These are phyloP conservation scores for Ischnus inquisitorius DNA, from an alignment of 2,888 invertebrate species.

Conservation along the genomic window DNA sequence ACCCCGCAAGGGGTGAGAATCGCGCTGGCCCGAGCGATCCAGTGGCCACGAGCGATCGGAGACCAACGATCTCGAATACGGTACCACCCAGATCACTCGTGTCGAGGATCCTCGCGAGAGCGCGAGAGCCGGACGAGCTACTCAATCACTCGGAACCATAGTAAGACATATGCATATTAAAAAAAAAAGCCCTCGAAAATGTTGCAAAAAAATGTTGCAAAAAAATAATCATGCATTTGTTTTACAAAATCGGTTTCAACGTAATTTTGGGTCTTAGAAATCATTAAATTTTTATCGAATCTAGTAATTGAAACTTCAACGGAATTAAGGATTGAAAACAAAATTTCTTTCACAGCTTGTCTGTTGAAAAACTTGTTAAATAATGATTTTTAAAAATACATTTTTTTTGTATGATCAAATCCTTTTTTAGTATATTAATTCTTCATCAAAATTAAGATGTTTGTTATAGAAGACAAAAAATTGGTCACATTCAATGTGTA, in stretches of 20 bases:
- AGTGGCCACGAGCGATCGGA: constrained; percentile 59
- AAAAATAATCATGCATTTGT: no score
- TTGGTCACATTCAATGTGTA: no score
- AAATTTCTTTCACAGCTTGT: not conserved
- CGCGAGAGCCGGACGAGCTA: constrained; percentile 81
- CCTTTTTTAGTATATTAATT: not conserved
- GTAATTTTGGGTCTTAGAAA: no score
- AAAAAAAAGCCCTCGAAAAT: not conserved
- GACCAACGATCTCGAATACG: constrained; percentile 64
- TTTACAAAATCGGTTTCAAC: no score
- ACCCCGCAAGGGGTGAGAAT: constrained; percentile 77
- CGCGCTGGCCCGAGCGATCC: constrained; percentile 67
- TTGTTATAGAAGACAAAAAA: no score
- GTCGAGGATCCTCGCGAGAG: constrained; percentile 81
- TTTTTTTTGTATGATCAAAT: not conserved
- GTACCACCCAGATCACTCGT: constrained; percentile 80
- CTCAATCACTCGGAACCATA: constrained; percentile 85
- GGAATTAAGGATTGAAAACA: not conserved
- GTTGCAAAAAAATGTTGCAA: constrained; percentile 12
- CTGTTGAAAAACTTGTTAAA: no score
- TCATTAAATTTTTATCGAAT: not conserved
- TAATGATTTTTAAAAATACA: no score
- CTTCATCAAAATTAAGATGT: no score
- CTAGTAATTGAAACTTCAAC: not conserved
- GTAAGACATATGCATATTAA: constrained; percentile 77